These are phyloP conservation scores for Nipponia nippon DNA, from an alignment of 2,113 vertebrate genomes.

Conservation along the genomic window DNA sequence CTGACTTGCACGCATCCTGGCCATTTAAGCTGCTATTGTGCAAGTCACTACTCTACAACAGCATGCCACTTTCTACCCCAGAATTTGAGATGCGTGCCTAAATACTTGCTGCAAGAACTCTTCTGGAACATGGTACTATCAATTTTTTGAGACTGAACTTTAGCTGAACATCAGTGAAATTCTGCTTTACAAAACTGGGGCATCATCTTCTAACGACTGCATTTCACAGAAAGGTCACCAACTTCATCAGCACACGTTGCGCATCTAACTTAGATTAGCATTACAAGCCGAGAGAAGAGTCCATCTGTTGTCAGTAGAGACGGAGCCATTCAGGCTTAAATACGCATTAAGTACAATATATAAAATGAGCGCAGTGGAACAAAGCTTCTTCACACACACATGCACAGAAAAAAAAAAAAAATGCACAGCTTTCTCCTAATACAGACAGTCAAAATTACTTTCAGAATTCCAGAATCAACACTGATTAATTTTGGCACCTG, in stretches of 20 bases:
- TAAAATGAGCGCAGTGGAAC: background rate
- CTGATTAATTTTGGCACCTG: background rate
- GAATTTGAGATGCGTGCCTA: background rate
- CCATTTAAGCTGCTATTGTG: background rate
- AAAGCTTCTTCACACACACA: background rate
- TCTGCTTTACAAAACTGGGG: background rate
- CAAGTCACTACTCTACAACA: background rate
- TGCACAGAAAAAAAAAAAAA: background rate
- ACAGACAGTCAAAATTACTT: background rate
- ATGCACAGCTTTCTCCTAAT: background rate
- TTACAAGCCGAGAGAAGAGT: background rate
- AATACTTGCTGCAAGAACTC: background rate
- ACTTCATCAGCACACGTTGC: background rate
- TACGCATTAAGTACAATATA: background rate
- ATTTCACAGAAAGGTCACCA: slow-evolving; percentile 17
- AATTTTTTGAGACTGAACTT: background rate
- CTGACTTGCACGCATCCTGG: rapidly evolving
- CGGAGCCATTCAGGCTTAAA: background rate
- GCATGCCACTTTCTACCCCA: background rate
- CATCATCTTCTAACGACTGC: background rate
- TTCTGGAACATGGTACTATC: background rate
- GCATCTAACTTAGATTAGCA: background rate
- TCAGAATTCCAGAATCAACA: background rate
- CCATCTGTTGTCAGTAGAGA: slow-evolving; percentile 12
- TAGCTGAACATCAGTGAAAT: background rate